phyloP scores from a whole-genome alignment of 2,797 vertebrate species.

The Enteromius treurensis region DNA sequence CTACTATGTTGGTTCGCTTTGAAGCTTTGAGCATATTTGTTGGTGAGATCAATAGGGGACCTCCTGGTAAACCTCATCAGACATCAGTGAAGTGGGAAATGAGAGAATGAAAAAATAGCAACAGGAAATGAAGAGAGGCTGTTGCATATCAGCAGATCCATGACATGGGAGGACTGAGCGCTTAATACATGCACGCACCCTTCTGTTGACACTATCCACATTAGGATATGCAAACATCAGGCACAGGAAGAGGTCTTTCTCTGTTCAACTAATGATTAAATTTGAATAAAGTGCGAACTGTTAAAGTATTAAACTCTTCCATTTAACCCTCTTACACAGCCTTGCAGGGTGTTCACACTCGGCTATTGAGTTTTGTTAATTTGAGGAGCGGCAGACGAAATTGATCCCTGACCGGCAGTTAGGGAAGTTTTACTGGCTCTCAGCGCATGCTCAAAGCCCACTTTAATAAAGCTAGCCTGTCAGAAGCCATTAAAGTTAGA shows the following conservation, averaged over 20 bases:
- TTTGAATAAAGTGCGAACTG: conserved; percentile 77
- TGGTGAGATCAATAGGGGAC: conserved; percentile 11
- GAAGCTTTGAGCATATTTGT: conserved; percentile 25
- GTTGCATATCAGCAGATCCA: conserved; percentile 4
- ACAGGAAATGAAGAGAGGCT: conserved; percentile 22
- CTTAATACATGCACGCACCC: conserved; percentile 61
- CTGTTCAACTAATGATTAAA: conserved; percentile 66
- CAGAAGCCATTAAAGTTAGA: conserved; percentile 76
- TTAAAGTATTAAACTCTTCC: conserved; percentile 78
- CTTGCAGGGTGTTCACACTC: conserved; percentile 70
- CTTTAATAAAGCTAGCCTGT: conserved; percentile 84
- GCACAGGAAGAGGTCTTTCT: conserved; percentile 29
- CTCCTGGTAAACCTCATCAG: conserved; percentile 40
- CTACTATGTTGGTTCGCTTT: conserved; percentile 1
- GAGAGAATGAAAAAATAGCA: conserved; percentile 29
- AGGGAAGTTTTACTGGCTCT: conserved; percentile 81
- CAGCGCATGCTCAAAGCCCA: conserved; percentile 82
- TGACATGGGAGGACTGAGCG: conserved; percentile 47
- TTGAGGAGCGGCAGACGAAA: conserved; percentile 73
- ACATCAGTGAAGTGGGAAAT: conserved; percentile 46
- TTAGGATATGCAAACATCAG: conserved; percentile 42
- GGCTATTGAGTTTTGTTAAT: conserved; percentile 79
- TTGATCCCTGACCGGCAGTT: conserved; percentile 79
- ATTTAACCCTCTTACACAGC: conserved; percentile 75
- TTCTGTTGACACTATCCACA: conserved; percentile 42